Conservation (phyloP, 2,113 vertebrate genomes). For the Potamarius usumacintae region DNA sequence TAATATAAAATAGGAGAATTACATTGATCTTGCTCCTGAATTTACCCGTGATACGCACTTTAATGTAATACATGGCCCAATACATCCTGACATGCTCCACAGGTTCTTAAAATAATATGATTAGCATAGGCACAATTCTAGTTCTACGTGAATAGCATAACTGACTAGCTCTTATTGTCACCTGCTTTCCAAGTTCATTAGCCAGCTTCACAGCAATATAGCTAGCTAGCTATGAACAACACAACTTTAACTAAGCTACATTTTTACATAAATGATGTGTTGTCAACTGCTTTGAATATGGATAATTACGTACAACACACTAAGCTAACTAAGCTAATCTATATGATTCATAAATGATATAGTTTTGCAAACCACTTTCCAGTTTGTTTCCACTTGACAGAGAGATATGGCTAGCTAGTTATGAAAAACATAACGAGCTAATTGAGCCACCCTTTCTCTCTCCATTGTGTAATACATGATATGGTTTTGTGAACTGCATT, state of each 20-base stretch:
- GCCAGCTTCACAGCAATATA: not conserved
- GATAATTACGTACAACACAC: not conserved
- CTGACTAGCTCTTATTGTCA: not conserved
- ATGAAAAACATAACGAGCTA: not conserved
- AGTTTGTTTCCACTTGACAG: too few species aligned
- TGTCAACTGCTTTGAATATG: too few species aligned
- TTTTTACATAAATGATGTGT: not conserved
- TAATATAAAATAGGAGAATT: too few species aligned
- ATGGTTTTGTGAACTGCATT: not conserved
- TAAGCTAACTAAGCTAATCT: not conserved
- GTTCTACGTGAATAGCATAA: not conserved
- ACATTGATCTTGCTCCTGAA: too few species aligned
- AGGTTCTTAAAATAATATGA: not conserved
- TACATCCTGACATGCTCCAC: not conserved
- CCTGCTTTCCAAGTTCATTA: not conserved
- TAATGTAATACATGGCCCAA: too few species aligned
- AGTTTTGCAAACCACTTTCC: too few species aligned
- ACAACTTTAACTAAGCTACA: not conserved
- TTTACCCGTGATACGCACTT: not conserved
- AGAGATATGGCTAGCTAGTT: not conserved
- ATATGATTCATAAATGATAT: not conserved
- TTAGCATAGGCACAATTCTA: not conserved
- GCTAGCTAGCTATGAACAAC: not conserved
- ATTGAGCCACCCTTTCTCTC: not conserved
- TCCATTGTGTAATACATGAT: not conserved